Evolutionary conservation across 1,140 invertebrate species (phyloP).

Genomic region (Hyposmocoma kahamanoa): DNA sequence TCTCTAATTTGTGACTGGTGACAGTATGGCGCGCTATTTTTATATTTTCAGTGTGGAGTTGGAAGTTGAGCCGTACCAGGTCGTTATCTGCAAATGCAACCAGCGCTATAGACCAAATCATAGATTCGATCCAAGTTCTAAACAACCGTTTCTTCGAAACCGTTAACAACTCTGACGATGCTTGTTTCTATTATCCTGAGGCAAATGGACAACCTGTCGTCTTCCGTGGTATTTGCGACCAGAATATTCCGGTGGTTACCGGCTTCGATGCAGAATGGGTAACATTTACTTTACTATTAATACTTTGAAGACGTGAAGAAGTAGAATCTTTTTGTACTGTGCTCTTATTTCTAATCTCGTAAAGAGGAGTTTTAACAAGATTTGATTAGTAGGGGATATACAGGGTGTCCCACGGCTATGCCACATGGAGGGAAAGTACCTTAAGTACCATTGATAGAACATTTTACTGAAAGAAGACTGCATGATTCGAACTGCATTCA

Average conservation of each 20-base stretch:
- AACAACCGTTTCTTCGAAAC: constrained; percentile 32
- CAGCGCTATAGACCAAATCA: constrained; percentile 24
- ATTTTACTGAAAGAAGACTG: too few relatives aligned
- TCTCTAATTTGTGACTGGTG: too few relatives aligned
- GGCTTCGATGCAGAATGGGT: constrained; percentile 21
- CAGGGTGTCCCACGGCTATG: too few relatives aligned
- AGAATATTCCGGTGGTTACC: constrained; percentile 26
- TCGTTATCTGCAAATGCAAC: constrained; percentile 18
- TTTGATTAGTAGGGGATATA: too few relatives aligned
- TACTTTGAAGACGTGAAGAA: neutral
- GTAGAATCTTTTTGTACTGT: neutral
- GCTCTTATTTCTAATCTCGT: too few relatives aligned
- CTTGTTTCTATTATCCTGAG: constrained; percentile 39
- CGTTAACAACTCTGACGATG: constrained; percentile 24
- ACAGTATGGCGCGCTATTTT: too few relatives aligned
- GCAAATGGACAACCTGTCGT: constrained; percentile 25
- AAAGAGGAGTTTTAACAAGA: too few relatives aligned
- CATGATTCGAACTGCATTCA: too few relatives aligned
- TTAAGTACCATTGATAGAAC: too few relatives aligned
- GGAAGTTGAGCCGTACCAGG: constrained; percentile 45
- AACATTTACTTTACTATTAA: neutral
- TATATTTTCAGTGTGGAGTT: constrained; percentile 44
- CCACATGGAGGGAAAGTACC: too few relatives aligned
- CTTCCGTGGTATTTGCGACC: constrained; percentile 38
- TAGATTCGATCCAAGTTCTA: constrained; percentile 27